phyloP scores from a whole-genome alignment of 2,113 vertebrate genomes.

The Neodon shergylaensis region DNA sequence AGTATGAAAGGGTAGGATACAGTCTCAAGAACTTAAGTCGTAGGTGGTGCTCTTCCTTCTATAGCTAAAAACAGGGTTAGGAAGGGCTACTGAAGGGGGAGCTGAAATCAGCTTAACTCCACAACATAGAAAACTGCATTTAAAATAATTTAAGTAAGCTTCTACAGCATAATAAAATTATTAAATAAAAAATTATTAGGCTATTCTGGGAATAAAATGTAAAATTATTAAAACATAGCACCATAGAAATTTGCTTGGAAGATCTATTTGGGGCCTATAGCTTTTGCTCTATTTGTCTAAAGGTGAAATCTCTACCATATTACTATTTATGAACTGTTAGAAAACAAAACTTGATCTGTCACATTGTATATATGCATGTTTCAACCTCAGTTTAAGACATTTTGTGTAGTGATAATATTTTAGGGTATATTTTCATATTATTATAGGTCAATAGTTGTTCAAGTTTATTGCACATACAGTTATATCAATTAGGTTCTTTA shows the following conservation, averaged over 20 bases:
- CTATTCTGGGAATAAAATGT: not conserved
- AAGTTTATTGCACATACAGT: too few species aligned
- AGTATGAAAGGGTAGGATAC: not conserved
- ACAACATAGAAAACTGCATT: slow-evolving; percentile 23
- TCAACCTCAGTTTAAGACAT: too few species aligned
- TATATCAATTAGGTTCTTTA: too few species aligned
- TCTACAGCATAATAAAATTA: slow-evolving; percentile 15
- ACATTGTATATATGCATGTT: too few species aligned
- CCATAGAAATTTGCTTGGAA: slow-evolving; percentile 20
- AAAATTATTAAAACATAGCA: slow-evolving; percentile 37
- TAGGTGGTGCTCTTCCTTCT: slow-evolving; percentile 8
- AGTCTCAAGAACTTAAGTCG: slow-evolving; percentile 19
- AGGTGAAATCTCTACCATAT: slow-evolving; percentile 6
- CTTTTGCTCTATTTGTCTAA: not conserved
- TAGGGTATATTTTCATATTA: too few species aligned
- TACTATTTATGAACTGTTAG: slow-evolving; percentile 24
- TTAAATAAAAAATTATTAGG: slow-evolving; percentile 21
- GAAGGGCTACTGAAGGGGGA: not conserved
- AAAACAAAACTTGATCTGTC: slow-evolving; percentile 15
- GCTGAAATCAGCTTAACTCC: slow-evolving; percentile 28
- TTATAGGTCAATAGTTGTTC: too few species aligned
- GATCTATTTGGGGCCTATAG: not conserved
- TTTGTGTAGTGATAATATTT: too few species aligned
- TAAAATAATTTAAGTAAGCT: not conserved
- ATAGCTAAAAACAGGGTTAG: not conserved